A percentile compares a stretch with the other conserved stretches of the same genome.
Evolutionary conservation across 2,797 vertebrate species (phyloP).

Genomic region (Erpetoichthys calabaricus): DNA sequence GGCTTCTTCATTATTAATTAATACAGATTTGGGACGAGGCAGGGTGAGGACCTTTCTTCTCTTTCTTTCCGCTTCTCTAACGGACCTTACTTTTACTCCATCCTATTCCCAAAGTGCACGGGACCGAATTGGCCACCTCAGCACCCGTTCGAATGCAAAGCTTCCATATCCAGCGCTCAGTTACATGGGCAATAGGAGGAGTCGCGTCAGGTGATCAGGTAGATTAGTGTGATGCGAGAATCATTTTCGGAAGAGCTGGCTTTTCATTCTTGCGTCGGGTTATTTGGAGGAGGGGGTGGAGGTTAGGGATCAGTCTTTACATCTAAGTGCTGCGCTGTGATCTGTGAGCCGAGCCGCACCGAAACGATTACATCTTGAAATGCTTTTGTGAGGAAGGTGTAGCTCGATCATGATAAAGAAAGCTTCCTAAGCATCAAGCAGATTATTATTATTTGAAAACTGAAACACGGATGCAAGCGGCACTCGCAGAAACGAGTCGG

Average conservation of each 20-base stretch:
- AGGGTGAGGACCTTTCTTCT: background rate
- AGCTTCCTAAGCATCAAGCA: too few species aligned
- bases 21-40: constrained; percentile 37
- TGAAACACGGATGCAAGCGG: too few species aligned
- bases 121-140: constrained; percentile 16
- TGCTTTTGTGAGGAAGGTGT: too few species aligned
- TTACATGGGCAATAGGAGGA: constrained; percentile 29
- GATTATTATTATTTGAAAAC: too few species aligned
- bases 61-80: constrained; percentile 8
- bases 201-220: constrained; percentile 43
- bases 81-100: constrained; percentile 24
- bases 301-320: too few species aligned
- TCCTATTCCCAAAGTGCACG: constrained; percentile 12
- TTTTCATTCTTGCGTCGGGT: too few species aligned
- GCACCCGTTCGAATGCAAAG: constrained; percentile 15
- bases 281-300: too few species aligned
- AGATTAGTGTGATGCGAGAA: constrained; percentile 10
- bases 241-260: constrained; percentile 2
- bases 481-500: too few species aligned
- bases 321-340: too few species aligned
- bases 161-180: constrained; percentile 9
- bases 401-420: too few species aligned
- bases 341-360: too few species aligned
- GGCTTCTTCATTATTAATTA: constrained; percentile 55
- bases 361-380: too few species aligned